A percentile compares a stretch with the other conserved stretches of the same genome.
Conservation (phyloP, 2,888 invertebrate genomes). For the Phlogophora meticulosa region DNA sequence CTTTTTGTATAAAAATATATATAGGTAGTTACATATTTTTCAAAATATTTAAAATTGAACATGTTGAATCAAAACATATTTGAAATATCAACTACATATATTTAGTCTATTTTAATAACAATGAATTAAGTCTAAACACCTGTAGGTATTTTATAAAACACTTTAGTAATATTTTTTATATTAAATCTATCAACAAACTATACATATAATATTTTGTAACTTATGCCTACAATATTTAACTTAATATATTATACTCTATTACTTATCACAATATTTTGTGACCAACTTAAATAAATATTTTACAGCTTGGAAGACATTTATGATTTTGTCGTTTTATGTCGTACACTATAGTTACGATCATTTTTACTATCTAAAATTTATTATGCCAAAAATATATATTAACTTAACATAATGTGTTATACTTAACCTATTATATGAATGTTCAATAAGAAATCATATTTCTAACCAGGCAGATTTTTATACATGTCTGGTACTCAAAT, state of each 20-base stretch:
- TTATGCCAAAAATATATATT: constrained; percentile 72
- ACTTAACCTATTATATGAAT: constrained; percentile 46
- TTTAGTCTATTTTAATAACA: constrained; percentile 16
- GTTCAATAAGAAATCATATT: constrained; percentile 60
- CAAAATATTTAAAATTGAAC: neutral
- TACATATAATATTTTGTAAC: constrained; percentile 50
- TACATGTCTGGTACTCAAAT: neutral
- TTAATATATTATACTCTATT: constrained; percentile 53
- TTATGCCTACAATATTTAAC: constrained; percentile 43
- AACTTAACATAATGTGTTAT: constrained; percentile 57
- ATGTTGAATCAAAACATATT: neutral
- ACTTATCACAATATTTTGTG: constrained; percentile 68
- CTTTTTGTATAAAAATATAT: neutral
- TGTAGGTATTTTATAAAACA: constrained; percentile 40
- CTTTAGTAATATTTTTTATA: constrained; percentile 31
- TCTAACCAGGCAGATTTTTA: neutral
- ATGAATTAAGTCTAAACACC: constrained; percentile 28
- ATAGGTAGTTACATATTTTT: no score
- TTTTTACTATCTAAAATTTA: constrained; percentile 57
- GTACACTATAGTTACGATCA: constrained; percentile 22
- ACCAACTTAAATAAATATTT: constrained; percentile 71
- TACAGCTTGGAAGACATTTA: constrained; percentile 82
- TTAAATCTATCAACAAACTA: constrained; percentile 55
- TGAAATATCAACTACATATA: neutral
- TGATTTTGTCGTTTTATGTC: constrained; percentile 79